Evolutionary conservation across 2,888 invertebrate genomes (phyloP).

Genomic region (Ypsolopha sequella): DNA sequence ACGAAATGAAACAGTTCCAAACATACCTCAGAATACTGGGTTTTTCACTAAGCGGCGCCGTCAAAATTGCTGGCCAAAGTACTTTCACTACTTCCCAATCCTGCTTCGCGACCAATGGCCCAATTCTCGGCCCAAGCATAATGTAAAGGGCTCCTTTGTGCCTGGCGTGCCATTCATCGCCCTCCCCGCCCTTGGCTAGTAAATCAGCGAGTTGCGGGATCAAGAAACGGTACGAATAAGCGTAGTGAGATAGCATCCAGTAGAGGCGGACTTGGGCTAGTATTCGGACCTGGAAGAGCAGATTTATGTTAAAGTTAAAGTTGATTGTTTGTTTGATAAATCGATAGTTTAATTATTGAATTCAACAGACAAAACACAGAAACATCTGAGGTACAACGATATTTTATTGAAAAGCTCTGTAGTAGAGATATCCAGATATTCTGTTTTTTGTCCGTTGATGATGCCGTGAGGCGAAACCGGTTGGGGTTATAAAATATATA

Average conservation of each 20-base stretch:
- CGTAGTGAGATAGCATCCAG: constrained; percentile 73
- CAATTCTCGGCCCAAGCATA: constrained; percentile 75
- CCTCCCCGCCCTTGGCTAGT: constrained; percentile 52
- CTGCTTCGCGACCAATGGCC: constrained; percentile 76
- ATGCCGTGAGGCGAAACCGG: too few species aligned
- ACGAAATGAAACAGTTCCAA: neutral
- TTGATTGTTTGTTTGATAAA: too few species aligned
- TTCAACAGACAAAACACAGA: too few species aligned
- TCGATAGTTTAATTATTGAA: too few species aligned
- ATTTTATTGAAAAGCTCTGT: too few species aligned
- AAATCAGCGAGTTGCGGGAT: constrained; percentile 73
- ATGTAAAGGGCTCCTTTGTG: constrained; percentile 81
- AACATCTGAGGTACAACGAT: too few species aligned
- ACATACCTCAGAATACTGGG: constrained; percentile 76
- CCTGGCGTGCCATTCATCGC: constrained; percentile 61
- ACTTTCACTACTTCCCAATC: constrained; percentile 80
- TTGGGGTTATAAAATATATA: too few species aligned
- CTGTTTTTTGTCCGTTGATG: too few species aligned
- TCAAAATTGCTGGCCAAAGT: constrained; percentile 85
- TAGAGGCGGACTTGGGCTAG: constrained; percentile 77
- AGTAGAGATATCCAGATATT: too few species aligned
- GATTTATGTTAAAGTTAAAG: neutral
- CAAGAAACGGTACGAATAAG: constrained; percentile 78
- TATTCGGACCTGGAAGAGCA: constrained; percentile 61
- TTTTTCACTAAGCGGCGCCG: constrained; percentile 87